Conservation (phyloP, 2,113 vertebrate genomes). For the Australoheros scitulus region DNA sequence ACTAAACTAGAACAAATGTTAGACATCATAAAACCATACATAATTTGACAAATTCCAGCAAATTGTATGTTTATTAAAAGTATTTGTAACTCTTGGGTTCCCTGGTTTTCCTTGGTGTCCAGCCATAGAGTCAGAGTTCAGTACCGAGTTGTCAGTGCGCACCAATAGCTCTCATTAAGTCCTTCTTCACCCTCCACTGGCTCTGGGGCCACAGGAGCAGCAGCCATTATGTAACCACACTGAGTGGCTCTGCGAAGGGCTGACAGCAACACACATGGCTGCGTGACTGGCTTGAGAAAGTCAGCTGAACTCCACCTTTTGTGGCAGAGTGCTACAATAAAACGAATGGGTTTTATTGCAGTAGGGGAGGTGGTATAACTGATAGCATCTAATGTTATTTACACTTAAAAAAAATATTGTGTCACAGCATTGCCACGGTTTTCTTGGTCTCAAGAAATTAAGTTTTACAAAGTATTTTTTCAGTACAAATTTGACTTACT, state of each 20-base stretch:
- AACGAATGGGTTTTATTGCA: neutral
- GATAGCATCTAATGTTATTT: neutral
- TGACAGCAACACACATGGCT: constrained; percentile 41
- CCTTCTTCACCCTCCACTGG: constrained; percentile 63
- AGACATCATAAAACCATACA: neutral
- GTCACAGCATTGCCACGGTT: neutral
- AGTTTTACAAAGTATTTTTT: neutral
- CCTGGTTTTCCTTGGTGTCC: constrained; percentile 13
- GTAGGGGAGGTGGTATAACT: neutral
- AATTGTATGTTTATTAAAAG: neutral
- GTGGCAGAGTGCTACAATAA: neutral
- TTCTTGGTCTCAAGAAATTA: neutral
- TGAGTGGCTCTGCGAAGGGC: constrained; percentile 13
- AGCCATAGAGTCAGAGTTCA: constrained; percentile 26
- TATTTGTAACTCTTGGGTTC: neutral
- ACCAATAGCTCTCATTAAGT: constrained; percentile 64
- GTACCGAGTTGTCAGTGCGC: constrained; percentile 38
- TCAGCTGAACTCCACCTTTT: constrained; percentile 39
- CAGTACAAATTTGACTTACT: neutral
- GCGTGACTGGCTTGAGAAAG: constrained; percentile 17
- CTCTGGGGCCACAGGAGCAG: constrained; percentile 49
- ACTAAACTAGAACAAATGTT: neutral
- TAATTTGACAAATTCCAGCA: neutral
- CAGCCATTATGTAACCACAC: constrained; percentile 51
- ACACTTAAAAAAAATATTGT: neutral